Percentiles rank a stretch among this genome's conserved stretches.
phyloP scores from a whole-genome alignment of 2,888 invertebrate species.

The Macrosiphum euphorbiae region DNA sequence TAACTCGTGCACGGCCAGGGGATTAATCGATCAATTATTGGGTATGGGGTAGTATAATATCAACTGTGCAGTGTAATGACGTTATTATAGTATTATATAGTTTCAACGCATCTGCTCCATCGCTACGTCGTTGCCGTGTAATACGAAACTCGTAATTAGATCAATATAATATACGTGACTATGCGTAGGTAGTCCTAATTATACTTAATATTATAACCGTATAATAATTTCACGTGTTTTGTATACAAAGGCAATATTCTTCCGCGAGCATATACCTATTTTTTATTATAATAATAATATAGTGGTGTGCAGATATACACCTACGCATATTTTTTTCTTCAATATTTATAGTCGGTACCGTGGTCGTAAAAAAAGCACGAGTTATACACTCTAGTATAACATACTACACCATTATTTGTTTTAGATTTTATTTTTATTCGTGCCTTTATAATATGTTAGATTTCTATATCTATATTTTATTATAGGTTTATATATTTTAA shows the following conservation, averaged over 20 bases:
- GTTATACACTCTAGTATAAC: background rate
- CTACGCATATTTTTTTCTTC: background rate
- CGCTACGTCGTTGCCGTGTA: background rate
- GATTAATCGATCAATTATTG: conserved; percentile 53
- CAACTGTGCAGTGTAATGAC: conserved; percentile 30
- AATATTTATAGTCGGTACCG: background rate
- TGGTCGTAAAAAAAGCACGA: background rate
- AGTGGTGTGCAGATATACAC: background rate
- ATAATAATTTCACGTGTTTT: conserved; percentile 3
- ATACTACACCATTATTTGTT: conserved; percentile 1
- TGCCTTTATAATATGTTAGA: background rate
- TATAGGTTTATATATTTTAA: background rate
- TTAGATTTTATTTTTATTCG: background rate
- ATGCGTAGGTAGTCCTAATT: conserved; percentile 13
- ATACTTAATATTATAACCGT: background rate
- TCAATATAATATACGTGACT: conserved; percentile 14
- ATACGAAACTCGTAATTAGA: conserved; percentile 37
- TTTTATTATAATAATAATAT: background rate
- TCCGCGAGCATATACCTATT: background rate
- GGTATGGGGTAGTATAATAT: conserved; percentile 17
- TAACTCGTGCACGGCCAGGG: background rate
- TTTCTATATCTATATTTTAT: background rate
- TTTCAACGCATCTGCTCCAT: background rate
- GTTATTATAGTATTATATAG: conserved; percentile 28
- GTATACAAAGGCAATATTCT: background rate